Evolutionary conservation across 1,140 invertebrate species (phyloP).

Genomic region (Trissolcus basalis): DNA sequence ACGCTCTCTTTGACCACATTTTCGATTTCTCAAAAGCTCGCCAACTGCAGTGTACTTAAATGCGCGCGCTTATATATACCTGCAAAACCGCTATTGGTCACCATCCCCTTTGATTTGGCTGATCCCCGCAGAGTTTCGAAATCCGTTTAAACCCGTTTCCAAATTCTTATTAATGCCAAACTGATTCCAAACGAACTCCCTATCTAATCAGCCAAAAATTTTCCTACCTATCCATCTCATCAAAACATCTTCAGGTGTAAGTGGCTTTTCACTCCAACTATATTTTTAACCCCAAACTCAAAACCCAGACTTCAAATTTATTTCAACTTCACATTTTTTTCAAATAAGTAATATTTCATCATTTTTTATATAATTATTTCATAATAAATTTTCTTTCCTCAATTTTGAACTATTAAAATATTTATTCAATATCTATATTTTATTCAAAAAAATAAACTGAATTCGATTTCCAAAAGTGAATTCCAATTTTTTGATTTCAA

Average conservation of each 20-base stretch:
- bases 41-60: constrained; percentile 55
- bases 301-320: too few species aligned
- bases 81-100: constrained; percentile 67
- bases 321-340: too few species aligned
- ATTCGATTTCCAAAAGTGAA: too few species aligned
- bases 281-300: not conserved
- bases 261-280: not conserved
- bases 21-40: constrained; percentile 62
- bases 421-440: too few species aligned
- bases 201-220: constrained; percentile 47
- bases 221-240: constrained; percentile 40
- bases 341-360: too few species aligned
- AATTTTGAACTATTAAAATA: too few species aligned
- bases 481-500: too few species aligned
- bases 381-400: too few species aligned
- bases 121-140: constrained; percentile 51
- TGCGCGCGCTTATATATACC: constrained; percentile 20
- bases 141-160: constrained; percentile 59
- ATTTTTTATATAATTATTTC: too few species aligned
- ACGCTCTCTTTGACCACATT: constrained; percentile 68
- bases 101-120: constrained; percentile 60
- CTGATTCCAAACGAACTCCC: constrained; percentile 29
- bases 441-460: too few species aligned
- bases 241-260: constrained; percentile 19
- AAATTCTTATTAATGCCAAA: constrained; percentile 47